Conservation (phyloP, 2,797 vertebrate genomes). For the Platalea minor region DNA sequence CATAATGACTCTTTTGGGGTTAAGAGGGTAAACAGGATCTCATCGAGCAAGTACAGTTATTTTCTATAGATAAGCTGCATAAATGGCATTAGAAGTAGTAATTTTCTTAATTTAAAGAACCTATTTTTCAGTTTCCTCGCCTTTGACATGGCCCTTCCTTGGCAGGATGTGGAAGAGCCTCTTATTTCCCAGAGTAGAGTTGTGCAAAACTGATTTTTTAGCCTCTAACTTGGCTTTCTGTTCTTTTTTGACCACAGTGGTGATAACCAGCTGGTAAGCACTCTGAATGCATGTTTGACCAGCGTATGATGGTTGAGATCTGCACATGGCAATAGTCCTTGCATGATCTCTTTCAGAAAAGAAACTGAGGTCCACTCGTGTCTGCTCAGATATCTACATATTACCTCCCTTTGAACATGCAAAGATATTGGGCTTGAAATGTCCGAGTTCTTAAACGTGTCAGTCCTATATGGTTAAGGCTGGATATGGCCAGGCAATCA, state of each 20-base stretch:
- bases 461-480: neutral
- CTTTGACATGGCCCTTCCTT: neutral
- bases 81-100: neutral
- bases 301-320: neutral
- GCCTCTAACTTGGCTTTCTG: slow-evolving; percentile 9
- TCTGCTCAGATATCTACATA: neutral
- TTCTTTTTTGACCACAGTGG: slow-evolving; percentile 30
- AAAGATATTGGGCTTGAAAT: neutral
- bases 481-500: neutral
- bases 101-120: neutral
- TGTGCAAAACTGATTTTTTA: neutral
- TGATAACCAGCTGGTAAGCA: slow-evolving; percentile 43
- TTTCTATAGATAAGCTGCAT: neutral
- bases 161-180: neutral
- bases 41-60: neutral
- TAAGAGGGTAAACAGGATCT: neutral
- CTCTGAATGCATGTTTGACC: neutral
- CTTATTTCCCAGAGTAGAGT: neutral
- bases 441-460: fast-evolving
- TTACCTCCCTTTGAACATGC: neutral
- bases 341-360: slow-evolving; percentile 40
- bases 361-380: slow-evolving; percentile 4
- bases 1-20: neutral
- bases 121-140: neutral
- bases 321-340: neutral